Evolutionary conservation across 2,113 vertebrate species (phyloP), one percentile per base, ranked within the genome.

Genomic region (Tympanuchus pallidicinctus): DNA sequence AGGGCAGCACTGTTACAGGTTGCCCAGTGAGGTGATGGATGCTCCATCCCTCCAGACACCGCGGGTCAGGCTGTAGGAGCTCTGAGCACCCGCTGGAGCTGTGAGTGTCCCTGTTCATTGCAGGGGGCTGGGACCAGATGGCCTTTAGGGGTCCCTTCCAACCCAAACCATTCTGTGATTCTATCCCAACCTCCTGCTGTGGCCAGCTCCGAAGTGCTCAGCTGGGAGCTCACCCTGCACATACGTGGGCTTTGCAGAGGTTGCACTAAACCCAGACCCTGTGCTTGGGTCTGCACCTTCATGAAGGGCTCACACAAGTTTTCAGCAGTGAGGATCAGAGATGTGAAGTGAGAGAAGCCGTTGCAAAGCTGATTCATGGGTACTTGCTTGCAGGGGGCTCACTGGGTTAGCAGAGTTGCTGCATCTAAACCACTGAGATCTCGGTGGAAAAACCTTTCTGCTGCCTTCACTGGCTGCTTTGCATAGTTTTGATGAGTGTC

Each of bases 261-360:
- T 84, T 54, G 76, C 15, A 8, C 12, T 19, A 45, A 56, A 3
- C 48, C 5, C 0, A 1, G 25, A 0, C n/a, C 61, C 7, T 28
- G 36, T 34, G 1, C 2, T 27, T 16, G 6, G 81, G 40, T 27
- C 3, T 4, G 27, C 0, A 1, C 27, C 25, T 50, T 67, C 0
- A 0, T 57, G 4, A 43, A 9, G n/a, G 42, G 16, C 71, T 64
- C 38, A 11, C 2, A 2, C 19, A 1, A 48, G 47, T 3, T 75
- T 45, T 36, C 2, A 25, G 15, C 3, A n/a, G 40, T 4, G 21
- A 3, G 27, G 92, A 32, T 66, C 47, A 38, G 8, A 24, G 12
- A 56, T 28, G 38, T 64, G 1, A 81, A 74, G 63, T 2, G 7
- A 7, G 12, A 28, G 63, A 43, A 78, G 47, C 28, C 0, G 1